Base-by-base conservation (phyloP, 2,113 vertebrate genomes). In the Osmerus mordax region DNA sequence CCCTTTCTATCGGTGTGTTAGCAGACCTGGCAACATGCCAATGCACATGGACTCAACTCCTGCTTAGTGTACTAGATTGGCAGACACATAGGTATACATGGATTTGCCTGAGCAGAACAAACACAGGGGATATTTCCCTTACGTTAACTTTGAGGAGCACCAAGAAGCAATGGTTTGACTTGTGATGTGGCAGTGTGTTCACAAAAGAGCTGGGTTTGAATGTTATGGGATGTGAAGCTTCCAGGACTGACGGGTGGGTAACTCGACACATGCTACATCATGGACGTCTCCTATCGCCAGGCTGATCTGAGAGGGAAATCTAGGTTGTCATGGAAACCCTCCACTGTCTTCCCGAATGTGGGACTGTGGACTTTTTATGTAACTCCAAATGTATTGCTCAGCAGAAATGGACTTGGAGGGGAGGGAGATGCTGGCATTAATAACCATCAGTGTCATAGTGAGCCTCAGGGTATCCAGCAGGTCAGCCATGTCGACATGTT, bases 301-400 rank as follows among this genome's bases (percentile, higher is more conserved):
- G 19, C 23, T 23, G 14, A 25, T 28, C 60, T 14, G 54, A 14
- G n/a, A 8, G 28, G 18, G 11, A 21, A 65, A 58, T 60, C 32
- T 29, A 52, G 69, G 83, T 87, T 81, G 80, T 81, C 78, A 87
- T 85, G 83, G 86, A 79, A 71, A 84, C 81, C 69, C 60, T 1
- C 15, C 72, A 70, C 53, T 62, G 59, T 78, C 28, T 32, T 54
- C 59, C 68, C 3, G 66, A 71, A 52, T 77, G 51, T 58, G 32
- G 62, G 67, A 69, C 6, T 76, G 73, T 87, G 74, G 78, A 71
- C 75, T 73, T 56, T 52, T 71, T 59, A 65, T 73, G 19, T 58
- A 70, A 76, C 55, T 1, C 51, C 78, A 77, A 77, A 80, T 73
- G 41, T 61, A 72, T 83, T 74, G 72, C 72, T 82, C 62, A 80